Evolutionary conservation across 2,797 vertebrate species (phyloP).

Genomic region (Toxotes lorentzi): DNA sequence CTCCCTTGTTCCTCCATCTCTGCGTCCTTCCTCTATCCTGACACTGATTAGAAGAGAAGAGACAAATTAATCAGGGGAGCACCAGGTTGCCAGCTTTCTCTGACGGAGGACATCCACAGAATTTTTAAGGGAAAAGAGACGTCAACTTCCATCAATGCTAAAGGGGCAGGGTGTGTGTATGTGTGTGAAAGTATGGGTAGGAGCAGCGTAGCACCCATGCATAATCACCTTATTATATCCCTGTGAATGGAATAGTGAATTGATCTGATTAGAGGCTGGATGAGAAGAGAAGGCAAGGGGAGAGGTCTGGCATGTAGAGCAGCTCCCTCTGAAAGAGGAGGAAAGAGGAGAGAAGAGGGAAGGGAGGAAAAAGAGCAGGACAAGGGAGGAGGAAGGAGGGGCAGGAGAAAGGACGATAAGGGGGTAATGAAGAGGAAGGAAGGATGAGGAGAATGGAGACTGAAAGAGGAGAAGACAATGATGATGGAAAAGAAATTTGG

Average conservation of each 20-base stretch:
- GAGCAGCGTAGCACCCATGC: conserved; percentile 61
- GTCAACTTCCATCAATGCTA: conserved; percentile 80
- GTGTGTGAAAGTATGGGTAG: conserved; percentile 28
- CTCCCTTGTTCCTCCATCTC: conserved; percentile 36
- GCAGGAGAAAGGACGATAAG: neutral
- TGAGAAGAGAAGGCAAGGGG: conserved; percentile 52
- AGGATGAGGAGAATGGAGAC: conserved; percentile 4
- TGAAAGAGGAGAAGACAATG: conserved; percentile 1
- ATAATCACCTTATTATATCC: conserved; percentile 86
- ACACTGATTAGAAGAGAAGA: conserved; percentile 85
- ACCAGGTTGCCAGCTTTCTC: conserved; percentile 74
- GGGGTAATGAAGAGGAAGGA: neutral
- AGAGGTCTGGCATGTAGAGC: conserved; percentile 61
- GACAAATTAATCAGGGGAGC: conserved; percentile 83
- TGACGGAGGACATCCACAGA: conserved; percentile 79
- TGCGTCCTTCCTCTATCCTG: conserved; percentile 64
- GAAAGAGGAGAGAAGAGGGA: conserved; percentile 5
- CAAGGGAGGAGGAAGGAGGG: conserved; percentile 14
- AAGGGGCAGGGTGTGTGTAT: conserved; percentile 37
- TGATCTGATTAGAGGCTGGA: conserved; percentile 79
- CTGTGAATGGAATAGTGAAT: conserved; percentile 80
- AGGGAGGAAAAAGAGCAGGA: neutral
- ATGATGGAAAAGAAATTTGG: neutral
- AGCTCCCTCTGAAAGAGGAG: conserved; percentile 41
- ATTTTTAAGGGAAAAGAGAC: conserved; percentile 82